These are phyloP conservation scores for Fregetta grallaria DNA, from an alignment of 2,113 vertebrate species.

Conservation along the genomic window DNA sequence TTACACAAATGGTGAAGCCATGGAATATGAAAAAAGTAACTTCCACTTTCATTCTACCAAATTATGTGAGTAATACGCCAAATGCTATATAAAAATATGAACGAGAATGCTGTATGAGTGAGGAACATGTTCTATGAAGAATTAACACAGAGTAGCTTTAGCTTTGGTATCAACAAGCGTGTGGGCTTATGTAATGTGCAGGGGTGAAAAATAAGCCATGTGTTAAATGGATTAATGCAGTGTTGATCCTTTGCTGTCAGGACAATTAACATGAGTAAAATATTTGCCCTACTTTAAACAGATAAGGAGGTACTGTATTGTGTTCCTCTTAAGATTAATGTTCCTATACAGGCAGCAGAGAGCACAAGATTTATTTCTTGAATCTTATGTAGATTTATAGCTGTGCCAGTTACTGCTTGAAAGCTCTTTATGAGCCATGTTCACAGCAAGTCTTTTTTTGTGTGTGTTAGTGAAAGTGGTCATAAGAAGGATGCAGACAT, in stretches of 20 bases:
- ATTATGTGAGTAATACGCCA: not conserved
- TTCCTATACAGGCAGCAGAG: slow-evolving; percentile 20
- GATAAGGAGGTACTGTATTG: slow-evolving; percentile 45
- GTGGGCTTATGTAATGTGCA: not conserved
- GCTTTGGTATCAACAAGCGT: not conserved
- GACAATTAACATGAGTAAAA: slow-evolving; percentile 72
- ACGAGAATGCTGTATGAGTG: not conserved
- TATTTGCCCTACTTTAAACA: slow-evolving; percentile 66
- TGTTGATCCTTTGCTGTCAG: slow-evolving; percentile 66
- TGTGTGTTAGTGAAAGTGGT: slow-evolving; percentile 8
- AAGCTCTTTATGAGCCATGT: slow-evolving; percentile 32
- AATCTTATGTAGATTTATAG: slow-evolving; percentile 62
- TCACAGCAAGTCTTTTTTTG: slow-evolving; percentile 8
- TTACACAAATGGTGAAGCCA: not conserved
- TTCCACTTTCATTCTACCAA: not conserved
- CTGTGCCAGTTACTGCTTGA: slow-evolving; percentile 54
- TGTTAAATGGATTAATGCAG: slow-evolving; percentile 66
- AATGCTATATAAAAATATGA: not conserved
- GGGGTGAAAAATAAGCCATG: slow-evolving; percentile 48
- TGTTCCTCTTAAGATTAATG: slow-evolving; percentile 64
- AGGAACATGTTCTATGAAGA: not conserved
- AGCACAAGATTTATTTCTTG: slow-evolving; percentile 70
- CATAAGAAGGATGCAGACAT: not conserved
- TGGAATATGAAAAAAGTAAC: not conserved
- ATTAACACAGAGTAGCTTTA: not conserved